Base-by-base conservation (phyloP, 2,888 invertebrate species). In the Acleris cristana region DNA sequence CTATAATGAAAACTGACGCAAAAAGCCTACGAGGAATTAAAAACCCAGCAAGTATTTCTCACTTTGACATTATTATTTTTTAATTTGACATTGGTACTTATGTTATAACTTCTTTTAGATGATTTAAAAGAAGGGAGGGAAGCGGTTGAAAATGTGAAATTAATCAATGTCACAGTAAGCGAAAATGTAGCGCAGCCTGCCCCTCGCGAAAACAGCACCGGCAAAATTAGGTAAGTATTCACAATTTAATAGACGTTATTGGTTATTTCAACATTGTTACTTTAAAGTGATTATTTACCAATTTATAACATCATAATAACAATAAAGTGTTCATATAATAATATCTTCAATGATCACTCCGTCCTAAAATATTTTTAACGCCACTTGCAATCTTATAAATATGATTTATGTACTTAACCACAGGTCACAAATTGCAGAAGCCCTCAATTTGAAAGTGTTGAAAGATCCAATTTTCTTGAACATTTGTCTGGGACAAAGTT, bases 401-500 rank as follows among this genome's bases (percentile, higher is more conserved):
- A 40, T 14, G 48, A n/a, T 14, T 16, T 45, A n/a, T 44, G 5
- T n/a, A 5, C 2, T 0, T 45, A n/a, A 0, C 2, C 8, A n/a
- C 79, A 89, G 89, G 59, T 60, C 68, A 3, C 73, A 79, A 56
- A 58, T 93, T 1, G 74, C 83, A 21, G 85, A 90, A 56, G 78
- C 88, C 45, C 78, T 94, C 54, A 92, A 94, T 72, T 76, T 94
- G 18, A 88, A 85, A 56, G 81, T 94, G 16, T 81, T 94, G 51
- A 93, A 89, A 70, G 94, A 94, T 77, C 81, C 85, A 1, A 82
- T 90, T 8, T 94, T 90, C 71, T 86, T 95, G 40, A 95, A 95
- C 74, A 94, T 95, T 70, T 90, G 89, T 71, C 58, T 91, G 6
- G 95, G 95, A 10, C 91, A 94, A 72, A 94, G 95, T 73, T 93